Evolutionary conservation across 2,113 vertebrate genomes (phyloP).

Genomic region (Ochotona princeps): DNA sequence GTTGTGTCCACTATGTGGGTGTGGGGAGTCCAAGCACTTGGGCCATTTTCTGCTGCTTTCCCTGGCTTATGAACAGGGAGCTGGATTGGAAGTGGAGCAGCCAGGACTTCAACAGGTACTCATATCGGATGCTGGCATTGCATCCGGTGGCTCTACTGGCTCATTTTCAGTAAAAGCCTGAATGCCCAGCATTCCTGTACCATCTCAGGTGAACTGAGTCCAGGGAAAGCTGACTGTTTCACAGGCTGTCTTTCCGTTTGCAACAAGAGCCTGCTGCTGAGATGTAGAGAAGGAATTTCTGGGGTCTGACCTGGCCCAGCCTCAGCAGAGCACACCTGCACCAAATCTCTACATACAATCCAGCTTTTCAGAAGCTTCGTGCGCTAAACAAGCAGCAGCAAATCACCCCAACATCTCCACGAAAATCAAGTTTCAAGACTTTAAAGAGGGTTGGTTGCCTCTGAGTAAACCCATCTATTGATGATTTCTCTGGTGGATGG

Average conservation of each 20-base stretch:
- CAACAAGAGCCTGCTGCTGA: not conserved
- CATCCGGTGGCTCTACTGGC: no score
- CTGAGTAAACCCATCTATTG: not conserved
- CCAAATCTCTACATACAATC: fast-evolving
- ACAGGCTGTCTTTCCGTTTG: not conserved
- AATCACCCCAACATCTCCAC: not conserved
- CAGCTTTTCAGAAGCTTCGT: not conserved
- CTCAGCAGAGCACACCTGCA: fast-evolving
- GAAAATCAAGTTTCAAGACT: not conserved
- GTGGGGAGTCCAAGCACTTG: no score
- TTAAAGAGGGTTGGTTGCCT: not conserved
- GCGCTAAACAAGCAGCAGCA: not conserved
- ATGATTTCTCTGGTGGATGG: not conserved
- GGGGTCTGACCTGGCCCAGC: not conserved
- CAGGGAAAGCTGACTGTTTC: not conserved
- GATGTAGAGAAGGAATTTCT: not conserved
- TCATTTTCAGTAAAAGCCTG: not conserved
- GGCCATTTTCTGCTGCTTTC: no score
- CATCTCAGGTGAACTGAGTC: fast-evolving
- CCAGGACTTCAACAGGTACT: no score
- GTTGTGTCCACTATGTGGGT: no score
- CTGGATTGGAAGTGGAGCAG: no score
- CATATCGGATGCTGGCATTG: no score
- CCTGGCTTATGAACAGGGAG: no score
- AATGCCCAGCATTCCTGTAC: not conserved